Evolutionary conservation across 2,113 vertebrate genomes (phyloP).

Genomic region (Pterocles orientalis): DNA sequence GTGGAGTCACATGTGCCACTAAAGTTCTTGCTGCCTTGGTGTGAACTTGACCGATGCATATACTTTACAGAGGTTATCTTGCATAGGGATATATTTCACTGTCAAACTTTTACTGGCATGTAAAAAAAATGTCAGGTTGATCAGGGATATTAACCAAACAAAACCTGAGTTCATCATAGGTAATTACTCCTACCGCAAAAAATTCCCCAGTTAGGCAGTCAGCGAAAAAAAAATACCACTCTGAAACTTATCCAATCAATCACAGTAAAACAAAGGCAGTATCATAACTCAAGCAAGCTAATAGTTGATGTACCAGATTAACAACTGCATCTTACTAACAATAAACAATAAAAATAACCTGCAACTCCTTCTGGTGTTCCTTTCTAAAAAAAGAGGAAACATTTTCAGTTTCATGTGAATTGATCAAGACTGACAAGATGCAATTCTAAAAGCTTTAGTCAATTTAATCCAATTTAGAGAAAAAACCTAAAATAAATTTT

Average conservation of each 20-base stretch:
- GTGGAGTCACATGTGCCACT: background rate
- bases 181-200: background rate
- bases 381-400: background rate
- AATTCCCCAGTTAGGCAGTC: background rate
- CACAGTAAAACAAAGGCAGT: background rate
- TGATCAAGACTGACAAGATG: background rate
- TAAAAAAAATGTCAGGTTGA: background rate
- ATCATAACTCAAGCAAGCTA: background rate
- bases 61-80: background rate
- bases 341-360: background rate
- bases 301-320: background rate
- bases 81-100: background rate
- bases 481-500: background rate
- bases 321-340: background rate
- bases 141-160: background rate
- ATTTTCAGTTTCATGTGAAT: background rate
- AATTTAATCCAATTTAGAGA: conserved; percentile 22
- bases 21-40: background rate
- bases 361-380: background rate
- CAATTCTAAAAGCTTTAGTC: conserved; percentile 3
- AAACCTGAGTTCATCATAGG: background rate
- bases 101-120: background rate
- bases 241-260: background rate
- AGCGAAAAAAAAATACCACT: background rate
- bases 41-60: background rate